These are phyloP conservation scores for Oxycera nigricornis DNA, from an alignment of 2,888 invertebrate genomes.

Conservation along the genomic window DNA sequence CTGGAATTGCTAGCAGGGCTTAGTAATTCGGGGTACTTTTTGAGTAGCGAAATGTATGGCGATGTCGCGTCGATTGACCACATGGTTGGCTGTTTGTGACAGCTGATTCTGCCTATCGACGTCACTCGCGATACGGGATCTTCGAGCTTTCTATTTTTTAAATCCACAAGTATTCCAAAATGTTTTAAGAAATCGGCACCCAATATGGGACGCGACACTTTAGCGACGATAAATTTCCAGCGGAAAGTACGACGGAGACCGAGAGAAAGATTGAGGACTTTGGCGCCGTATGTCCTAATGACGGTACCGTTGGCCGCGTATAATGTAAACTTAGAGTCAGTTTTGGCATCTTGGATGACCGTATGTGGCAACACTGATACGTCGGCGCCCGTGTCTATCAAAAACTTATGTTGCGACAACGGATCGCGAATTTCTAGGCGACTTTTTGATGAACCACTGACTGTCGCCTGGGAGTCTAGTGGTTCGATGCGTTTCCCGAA, in stretches of 20 bases:
- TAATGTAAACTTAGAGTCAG: no score
- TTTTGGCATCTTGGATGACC: no score
- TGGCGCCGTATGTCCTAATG: constrained; percentile 30
- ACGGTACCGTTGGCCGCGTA: constrained; percentile 6
- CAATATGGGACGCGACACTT: constrained; percentile 41
- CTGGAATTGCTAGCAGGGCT: background rate
- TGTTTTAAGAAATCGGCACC: constrained; percentile 42
- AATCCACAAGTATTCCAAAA: constrained; percentile 40
- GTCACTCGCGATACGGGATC: background rate
- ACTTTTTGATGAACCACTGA: background rate
- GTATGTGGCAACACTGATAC: no score
- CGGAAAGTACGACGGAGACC: constrained; percentile 42
- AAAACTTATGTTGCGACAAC: background rate
- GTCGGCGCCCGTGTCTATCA: constrained; percentile 31
- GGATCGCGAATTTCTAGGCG: background rate
- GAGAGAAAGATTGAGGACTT: constrained; percentile 24
- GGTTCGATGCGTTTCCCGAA: no score
- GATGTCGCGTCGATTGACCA: background rate
- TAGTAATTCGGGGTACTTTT: background rate
- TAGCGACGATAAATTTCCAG: no score
- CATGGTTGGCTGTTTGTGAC: background rate
- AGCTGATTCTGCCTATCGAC: background rate
- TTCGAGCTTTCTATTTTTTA: constrained; percentile 9
- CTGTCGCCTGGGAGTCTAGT: background rate
- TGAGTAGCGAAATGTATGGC: background rate